Percentiles rank a stretch among this genome's conserved stretches.
Conservation (phyloP, 2,797 vertebrate species). For the Pseudomugil gertrudae region DNA sequence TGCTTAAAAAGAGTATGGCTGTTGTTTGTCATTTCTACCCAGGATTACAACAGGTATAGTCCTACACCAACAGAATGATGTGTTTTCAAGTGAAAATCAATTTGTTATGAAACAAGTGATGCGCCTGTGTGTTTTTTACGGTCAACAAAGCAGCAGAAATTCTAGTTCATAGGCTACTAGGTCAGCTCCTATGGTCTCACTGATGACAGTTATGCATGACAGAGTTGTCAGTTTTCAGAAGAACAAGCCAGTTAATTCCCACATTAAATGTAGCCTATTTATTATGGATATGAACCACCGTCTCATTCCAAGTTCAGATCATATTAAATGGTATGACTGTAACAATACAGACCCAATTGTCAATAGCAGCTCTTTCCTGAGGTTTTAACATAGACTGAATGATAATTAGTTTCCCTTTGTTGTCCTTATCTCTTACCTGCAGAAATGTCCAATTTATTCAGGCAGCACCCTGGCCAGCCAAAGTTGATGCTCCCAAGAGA, state of each 20-base stretch:
- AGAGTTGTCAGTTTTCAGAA: constrained; percentile 44
- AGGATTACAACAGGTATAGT: constrained; percentile 62
- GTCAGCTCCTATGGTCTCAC: constrained; percentile 57
- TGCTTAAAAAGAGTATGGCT: constrained; percentile 49
- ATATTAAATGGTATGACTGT: constrained; percentile 71
- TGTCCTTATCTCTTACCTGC: constrained; percentile 83
- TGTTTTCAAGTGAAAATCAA: constrained; percentile 67
- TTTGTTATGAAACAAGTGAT: constrained; percentile 63
- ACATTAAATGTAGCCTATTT: constrained; percentile 63
- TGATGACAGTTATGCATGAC: constrained; percentile 60
- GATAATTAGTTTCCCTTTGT: constrained; percentile 83
- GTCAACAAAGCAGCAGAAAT: constrained; percentile 41
- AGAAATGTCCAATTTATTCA: constrained; percentile 82
- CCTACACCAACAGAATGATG: constrained; percentile 51
- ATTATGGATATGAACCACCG: constrained; percentile 63
- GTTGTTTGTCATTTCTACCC: constrained; percentile 52
- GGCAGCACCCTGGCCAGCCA: constrained; percentile 74
- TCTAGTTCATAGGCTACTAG: constrained; percentile 43
- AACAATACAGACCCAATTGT: constrained; percentile 73
- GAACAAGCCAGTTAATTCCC: constrained; percentile 48
- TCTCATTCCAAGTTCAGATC: constrained; percentile 70
- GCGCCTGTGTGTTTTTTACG: constrained; percentile 43
- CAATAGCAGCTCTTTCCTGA: constrained; percentile 74
- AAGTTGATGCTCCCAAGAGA: constrained; percentile 81
- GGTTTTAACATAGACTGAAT: constrained; percentile 80